Evolutionary conservation across 2,113 vertebrate genomes (phyloP), one percentile per base, ranked within the genome.

Genomic region (Engraulis encrasicolus): DNA sequence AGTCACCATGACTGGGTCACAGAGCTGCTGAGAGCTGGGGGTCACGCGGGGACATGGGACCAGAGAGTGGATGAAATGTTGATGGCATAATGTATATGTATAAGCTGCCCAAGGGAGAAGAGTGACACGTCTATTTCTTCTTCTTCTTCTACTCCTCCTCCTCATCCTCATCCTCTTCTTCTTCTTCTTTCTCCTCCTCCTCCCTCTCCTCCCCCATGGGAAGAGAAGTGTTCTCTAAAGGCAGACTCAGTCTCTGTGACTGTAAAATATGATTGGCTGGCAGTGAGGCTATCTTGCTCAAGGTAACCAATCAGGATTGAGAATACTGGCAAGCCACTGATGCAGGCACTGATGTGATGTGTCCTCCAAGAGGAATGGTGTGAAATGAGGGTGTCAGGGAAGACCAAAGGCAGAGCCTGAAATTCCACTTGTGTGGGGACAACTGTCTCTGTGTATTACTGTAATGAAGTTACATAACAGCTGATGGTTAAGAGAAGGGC

Each of bases 391-490:
- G 17, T 15, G 66, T 74, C 66, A 34, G 15, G 66, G 23, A 31
- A 74, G 34, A 17, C 66, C 66, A 74, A 34, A 31, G 66, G 9
- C 18, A 74, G 66, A 18, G 27, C 27, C 27, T 74, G 66, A 34
- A 74, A 74, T 74, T 23, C 66, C 31, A 74, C 17, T 74, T 74
- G 11, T 34, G 66, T 74, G 27, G 34, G 66, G 66, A 74, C 61
- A 71, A 34, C 61, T 71, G 61, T 71, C 61, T 31, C 23, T 23
- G 11, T 74, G 31, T 34, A 74, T 74, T 34, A n/a, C n/a, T n/a
- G n/a, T n/a, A 74, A 74, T 74, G 66, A 74, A 31, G 27, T 74
- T 74, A 74, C 17, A 31, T 74, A 74, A 34, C 34, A 14, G 66
- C 17, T 34, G 5, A 58, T 58, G 52, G 17, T 58, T n/a, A 58